phyloP scores from a whole-genome alignment of 2,797 vertebrate genomes.

The Rhincodon typus region DNA sequence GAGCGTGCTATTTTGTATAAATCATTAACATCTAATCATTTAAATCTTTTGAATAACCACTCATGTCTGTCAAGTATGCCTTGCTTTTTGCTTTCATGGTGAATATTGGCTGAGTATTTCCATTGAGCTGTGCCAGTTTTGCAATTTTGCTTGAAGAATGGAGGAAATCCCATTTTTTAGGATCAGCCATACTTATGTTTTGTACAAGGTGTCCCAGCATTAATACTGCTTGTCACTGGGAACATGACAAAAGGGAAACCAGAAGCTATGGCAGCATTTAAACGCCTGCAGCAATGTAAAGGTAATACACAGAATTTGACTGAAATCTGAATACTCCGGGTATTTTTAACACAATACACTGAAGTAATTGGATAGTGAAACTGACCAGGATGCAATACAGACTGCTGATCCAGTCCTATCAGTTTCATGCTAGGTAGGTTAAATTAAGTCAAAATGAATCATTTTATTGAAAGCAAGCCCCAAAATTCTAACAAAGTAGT shows the following conservation, averaged over 20 bases:
- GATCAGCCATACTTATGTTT: neutral
- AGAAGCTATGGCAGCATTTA: neutral
- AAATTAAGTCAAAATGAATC: neutral
- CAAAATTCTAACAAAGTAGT: neutral
- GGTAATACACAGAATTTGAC: neutral
- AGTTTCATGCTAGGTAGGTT: neutral
- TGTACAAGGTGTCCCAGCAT: neutral
- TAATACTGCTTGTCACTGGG: neutral
- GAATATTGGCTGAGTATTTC: neutral
- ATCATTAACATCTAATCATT: neutral
- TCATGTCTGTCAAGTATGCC: neutral
- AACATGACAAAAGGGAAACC: neutral
- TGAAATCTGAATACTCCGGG: neutral
- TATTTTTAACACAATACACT: neutral
- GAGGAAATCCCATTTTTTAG: neutral
- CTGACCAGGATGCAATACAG: neutral
- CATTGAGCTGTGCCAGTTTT: no score
- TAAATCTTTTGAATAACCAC: neutral
- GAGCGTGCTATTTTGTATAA: neutral
- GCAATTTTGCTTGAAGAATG: neutral
- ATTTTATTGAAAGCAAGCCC: neutral
- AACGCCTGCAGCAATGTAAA: neutral
- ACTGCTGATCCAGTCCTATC: neutral
- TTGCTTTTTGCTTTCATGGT: neutral
- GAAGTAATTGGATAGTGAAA: neutral